Base-by-base conservation (phyloP, 2,113 vertebrate species). In the Morone saxatilis region DNA sequence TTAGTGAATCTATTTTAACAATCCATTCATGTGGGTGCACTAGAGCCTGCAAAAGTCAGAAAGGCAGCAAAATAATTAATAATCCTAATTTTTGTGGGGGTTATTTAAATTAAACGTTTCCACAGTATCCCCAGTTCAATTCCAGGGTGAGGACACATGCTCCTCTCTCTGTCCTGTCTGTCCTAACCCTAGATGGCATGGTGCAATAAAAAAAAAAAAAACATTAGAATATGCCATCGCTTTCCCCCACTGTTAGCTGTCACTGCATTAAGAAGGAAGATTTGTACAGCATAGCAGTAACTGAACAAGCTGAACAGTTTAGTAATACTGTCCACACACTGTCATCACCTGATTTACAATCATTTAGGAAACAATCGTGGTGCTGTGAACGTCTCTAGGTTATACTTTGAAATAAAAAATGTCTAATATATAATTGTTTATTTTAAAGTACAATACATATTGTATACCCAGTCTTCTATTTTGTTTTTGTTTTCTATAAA, bases 191-290 rank as follows among this genome's bases (percentile, higher is more conserved):
- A 31, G 31, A 31, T 31, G 31, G 31, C 31, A 3, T 31, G 36
- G 71, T 45, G 71, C 2, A 17, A 70, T 14, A 76, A 54, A 61
- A 36, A 62, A 70, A 31, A 31, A 31, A 31, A 48, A 22, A 61
- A 38, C 12, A 59, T 57, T 47, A 7, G 8, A 71, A 45, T 12
- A 57, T 14, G n/a, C 1, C 60, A n/a, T 14, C 50, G 41, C 43
- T 51, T 36, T 9, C 14, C 10, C 20, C 20, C 63, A 57, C 51
- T 3, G 22, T n/a, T 45, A 17, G 22, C 41, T 47, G 43, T 68
- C 51, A 38, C 9, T n/a, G 8, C 7, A 59, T 68, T 69, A 50
- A 57, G 1, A 20, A 48, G 13, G 10, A 17, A 17, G 4, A 14
- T 8, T 25, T 17, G 9, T 53, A 25, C 36, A 22, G 31, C 20